Conservation (phyloP, 1,140 invertebrate species). For the Cotesia chilonis region DNA sequence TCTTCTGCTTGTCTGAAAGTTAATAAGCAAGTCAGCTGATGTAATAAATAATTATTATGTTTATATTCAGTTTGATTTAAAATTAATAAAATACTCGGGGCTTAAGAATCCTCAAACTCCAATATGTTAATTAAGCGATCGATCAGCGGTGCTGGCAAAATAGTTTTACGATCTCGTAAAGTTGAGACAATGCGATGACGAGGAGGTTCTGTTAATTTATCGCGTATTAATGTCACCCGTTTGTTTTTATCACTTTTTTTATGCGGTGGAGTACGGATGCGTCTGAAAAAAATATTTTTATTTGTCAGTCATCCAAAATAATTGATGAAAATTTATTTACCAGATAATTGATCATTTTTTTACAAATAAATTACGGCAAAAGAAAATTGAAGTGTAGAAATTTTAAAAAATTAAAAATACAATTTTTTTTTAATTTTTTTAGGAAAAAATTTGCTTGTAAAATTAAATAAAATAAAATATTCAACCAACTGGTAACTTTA, state of each 20-base stretch:
- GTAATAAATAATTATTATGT: too few relatives aligned
- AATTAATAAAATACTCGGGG: constrained; percentile 54
- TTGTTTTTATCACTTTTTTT: constrained; percentile 37
- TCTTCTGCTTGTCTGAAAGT: constrained; percentile 52
- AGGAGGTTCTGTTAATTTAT: constrained; percentile 53
- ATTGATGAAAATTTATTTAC: background rate
- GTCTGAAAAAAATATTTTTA: constrained; percentile 33
- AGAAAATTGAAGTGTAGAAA: too few relatives aligned
- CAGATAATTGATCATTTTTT: too few relatives aligned
- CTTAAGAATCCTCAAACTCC: constrained; percentile 53
- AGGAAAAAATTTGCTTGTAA: too few relatives aligned
- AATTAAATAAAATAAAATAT: too few relatives aligned
- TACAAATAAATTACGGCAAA: too few relatives aligned
- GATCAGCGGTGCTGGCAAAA: constrained; percentile 47
- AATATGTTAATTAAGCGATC: constrained; percentile 53
- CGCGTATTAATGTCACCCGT: constrained; percentile 40
- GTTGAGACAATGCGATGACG: constrained; percentile 49
- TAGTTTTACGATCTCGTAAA: constrained; percentile 42
- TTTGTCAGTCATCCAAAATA: background rate
- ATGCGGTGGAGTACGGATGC: constrained; percentile 45
- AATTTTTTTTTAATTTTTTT: too few relatives aligned
- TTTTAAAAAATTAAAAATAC: too few relatives aligned
- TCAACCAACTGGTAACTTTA: too few relatives aligned
- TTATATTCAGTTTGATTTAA: too few relatives aligned
- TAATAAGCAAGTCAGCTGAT: background rate